A percentile compares a stretch with the other conserved stretches of the same genome.
phyloP scores from a whole-genome alignment of 2,888 invertebrate genomes.

The Diogma glabrata region DNA sequence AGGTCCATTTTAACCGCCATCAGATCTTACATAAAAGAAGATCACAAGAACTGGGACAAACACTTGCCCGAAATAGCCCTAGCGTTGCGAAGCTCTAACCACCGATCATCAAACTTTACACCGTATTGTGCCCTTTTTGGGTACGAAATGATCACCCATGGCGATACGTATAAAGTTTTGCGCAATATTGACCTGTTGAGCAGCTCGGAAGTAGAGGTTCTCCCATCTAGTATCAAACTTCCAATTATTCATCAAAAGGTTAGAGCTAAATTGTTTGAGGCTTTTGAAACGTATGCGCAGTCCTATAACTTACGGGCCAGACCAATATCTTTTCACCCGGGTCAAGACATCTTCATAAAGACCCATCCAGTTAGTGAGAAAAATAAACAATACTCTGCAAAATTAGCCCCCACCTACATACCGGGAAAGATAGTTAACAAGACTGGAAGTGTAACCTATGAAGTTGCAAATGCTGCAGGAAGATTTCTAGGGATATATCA shows the following conservation, averaged over 20 bases:
- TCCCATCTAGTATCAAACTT: background rate
- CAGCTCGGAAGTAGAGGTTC: background rate
- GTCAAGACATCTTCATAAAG: background rate
- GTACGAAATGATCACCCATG: slow-evolving; percentile 15
- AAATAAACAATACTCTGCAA: background rate
- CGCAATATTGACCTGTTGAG: too few relatives aligned
- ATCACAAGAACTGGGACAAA: slow-evolving; percentile 20
- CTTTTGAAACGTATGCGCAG: background rate
- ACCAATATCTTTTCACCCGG: background rate
- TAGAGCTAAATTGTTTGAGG: background rate
- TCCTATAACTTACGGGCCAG: background rate
- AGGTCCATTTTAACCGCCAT: slow-evolving; percentile 23
- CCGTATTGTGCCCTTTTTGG: slow-evolving; percentile 21
- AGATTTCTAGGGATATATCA: background rate
- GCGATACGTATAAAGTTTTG: background rate
- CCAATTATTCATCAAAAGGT: background rate
- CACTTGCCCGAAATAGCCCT: slow-evolving; percentile 20
- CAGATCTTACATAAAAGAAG: slow-evolving; percentile 18
- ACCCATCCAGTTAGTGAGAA: background rate
- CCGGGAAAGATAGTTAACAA: background rate
- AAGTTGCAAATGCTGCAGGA: background rate
- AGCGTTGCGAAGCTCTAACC: slow-evolving; percentile 22
- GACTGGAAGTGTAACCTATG: background rate
- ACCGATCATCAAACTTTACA: slow-evolving; percentile 21
- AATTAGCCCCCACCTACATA: background rate